Base-by-base conservation (phyloP, 2,113 vertebrate genomes). In the Engystomops pustulosus region DNA sequence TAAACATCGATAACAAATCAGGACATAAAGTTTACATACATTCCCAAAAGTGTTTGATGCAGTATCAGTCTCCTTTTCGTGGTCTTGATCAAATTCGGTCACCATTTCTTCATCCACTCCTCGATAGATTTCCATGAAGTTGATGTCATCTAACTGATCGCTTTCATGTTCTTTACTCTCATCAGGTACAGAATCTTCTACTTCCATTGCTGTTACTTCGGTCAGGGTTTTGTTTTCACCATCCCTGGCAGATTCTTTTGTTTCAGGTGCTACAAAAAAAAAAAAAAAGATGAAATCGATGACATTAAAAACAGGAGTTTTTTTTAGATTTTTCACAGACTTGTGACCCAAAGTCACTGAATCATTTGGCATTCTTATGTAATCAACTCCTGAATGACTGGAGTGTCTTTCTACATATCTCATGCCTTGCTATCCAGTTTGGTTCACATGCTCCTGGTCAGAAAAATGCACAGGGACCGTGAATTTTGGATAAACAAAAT, bases 91-190 rank as follows among this genome's bases (percentile, higher is more conserved):
- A 3, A 60, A 79, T 32, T 60, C 25, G 25, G 23, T 17, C 8
- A 41, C 38, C 4, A 41, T 41, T 41, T 41, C 8, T 41, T 90
- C 87, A 85, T 90, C 49, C 38, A 41, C 41, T 0, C 88, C 86
- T 47, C 23, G 20, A 78, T 78, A 6, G 17, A 41, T 27, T 25
- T 27, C 51, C 11, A 41, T 58, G 25, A 4, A 6, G 14, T 4
- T 30, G 44, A 2, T 7, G 3, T 47, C 70, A 12, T 47, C 12
- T 7, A 17, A 0, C n/a, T 25, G 20, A 47, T 14, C 2, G 4
- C 4, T 70, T n/a, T 2, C 15, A 2, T 38, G 6, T 17, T 20
- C 83, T 86, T 2, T 0, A 12, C 15, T 0, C 0, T 30, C 1
- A 0, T 53, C 34, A 30, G 32, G 0, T 41, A 14, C 38, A 12